Evolutionary conservation across 2,888 invertebrate species (phyloP), one percentile per base, ranked within the genome.

Genomic region (Volucella inflata): DNA sequence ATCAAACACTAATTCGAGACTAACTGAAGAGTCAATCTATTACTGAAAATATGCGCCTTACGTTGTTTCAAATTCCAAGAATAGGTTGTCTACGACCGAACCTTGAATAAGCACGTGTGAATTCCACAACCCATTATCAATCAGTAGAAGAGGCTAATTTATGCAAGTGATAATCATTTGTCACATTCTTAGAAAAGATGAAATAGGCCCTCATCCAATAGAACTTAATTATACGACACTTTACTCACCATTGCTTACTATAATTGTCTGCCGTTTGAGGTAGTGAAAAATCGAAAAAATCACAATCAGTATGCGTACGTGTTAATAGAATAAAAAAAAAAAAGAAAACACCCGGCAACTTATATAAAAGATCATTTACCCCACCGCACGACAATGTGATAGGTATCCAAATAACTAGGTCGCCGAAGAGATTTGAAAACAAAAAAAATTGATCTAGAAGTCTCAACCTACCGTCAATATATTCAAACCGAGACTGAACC

Each of bases 401-500:
- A 10, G 16, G n/a, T n/a, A n/a, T n/a, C n/a, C n/a, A n/a, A n/a
- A 2, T 50, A 21, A 50, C 21, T 48, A 14, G 50, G 12, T 50
- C 17, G 48, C n/a, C 6, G 30, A 30, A 6, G 6, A 30, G 6
- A 30, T 30, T 30, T 4, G 6, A 30, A 30, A 21, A 11, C 12
- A 46, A 12, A 42, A 17, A 9, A 14, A 16, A 8, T 8, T 10
- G 17, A 17, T 55, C 38, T 46, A 10, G 51, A 46, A 9, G 16
- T 51, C 8, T 65, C 59, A 75, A 80, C 84, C 75, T 51, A 11
- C 71, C 75, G 70, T 57, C 71, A 60, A 60, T 53, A 75, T 68
- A 65, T 84, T 59, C 21, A 59, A 42, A 71, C 65, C 53, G 42
- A 65, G 17, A 80, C 84, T 84, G 65, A 42, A 57, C 64, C 57